Base-by-base conservation (phyloP, 2,888 invertebrate genomes). In the Chelonus formosanus region DNA sequence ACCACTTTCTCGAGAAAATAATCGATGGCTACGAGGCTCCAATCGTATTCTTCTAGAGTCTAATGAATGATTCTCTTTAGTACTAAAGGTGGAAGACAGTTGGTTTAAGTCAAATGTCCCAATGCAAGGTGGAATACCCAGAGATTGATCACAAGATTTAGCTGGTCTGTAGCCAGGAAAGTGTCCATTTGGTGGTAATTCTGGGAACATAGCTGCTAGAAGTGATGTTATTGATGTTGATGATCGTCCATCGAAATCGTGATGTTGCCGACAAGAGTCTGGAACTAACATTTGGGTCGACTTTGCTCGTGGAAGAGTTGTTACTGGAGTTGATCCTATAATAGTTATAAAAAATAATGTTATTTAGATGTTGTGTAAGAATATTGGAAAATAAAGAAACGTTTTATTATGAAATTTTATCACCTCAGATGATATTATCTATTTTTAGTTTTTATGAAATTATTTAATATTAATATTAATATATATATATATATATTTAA, bases 161-260 rank as follows among this genome's bases (percentile, higher is more conserved):
- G 77, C 60, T 4, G 82, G 78, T 55, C 78, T 70, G 65, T 82
- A 83, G 3, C 82, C 81, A 0, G 82, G 80, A 34, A 82, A 68
- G 43, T 80, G 77, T 40, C 74, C 77, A 36, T 71, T 76, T 2
- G 80, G 70, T 4, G 84, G 79, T 40, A 80, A 58, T 58, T 83
- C 84, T 0, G 83, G 81, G 57, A 84, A 83, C 80, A 84, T 83
- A 3, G 81, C 82, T 3, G 81, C 81, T n/a, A 84, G 72, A 5
- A 84, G 70, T 1, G 83, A 84, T 0, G 77, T 80, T 40, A 84
- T 83, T 32, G 84, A 83, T 3, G 76, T 74, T 20, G 80, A 76
- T 6, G 76, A 77, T 31, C 76, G 78, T 0, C 70, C 69, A 8
- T 76, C 76, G 3, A 50, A 50, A 53, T 65, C 45, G 31, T 69